These are phyloP conservation scores for Scaptomyza graminum DNA, from an alignment of 1,140 invertebrate genomes.

Conservation along the genomic window DNA sequence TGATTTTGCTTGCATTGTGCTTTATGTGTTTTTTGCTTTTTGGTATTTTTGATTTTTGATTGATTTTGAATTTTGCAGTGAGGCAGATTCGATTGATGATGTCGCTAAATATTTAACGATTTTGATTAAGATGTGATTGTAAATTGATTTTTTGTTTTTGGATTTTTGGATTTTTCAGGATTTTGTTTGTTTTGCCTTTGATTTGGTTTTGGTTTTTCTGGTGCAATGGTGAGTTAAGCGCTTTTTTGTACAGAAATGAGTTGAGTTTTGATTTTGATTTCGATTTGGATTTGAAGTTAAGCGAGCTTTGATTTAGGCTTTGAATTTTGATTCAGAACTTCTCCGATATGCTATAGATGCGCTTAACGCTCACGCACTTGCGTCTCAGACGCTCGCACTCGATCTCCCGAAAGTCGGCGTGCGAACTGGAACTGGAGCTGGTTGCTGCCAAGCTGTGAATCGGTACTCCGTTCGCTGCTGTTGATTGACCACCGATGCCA, in stretches of 20 bases:
- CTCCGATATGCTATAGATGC: constrained; percentile 83
- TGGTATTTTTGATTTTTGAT: constrained; percentile 22
- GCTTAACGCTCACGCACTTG: constrained; percentile 83
- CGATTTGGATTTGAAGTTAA: constrained; percentile 37
- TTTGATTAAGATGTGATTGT: constrained; percentile 41
- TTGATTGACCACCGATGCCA: constrained; percentile 46
- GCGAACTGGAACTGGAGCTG: constrained; percentile 56
- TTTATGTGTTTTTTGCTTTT: constrained; percentile 18
- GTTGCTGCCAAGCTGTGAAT: constrained; percentile 36
- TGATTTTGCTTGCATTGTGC: constrained; percentile 76
- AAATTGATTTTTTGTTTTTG: constrained; percentile 20
- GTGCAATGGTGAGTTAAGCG: constrained; percentile 57
- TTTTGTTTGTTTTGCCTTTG: constrained; percentile 1
- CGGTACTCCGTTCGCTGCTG: constrained; percentile 33
- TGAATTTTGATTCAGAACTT: constrained; percentile 75
- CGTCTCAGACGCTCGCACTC: constrained; percentile 81
- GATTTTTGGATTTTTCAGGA: constrained; percentile 33
- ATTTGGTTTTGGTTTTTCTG: constrained; percentile 4
- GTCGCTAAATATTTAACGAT: constrained; percentile 15
- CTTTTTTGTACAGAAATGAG: constrained; percentile 51
- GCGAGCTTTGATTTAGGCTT: constrained; percentile 9
- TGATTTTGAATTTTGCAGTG: constrained; percentile 32
- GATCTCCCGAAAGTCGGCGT: constrained; percentile 81
- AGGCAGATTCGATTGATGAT: constrained; percentile 56
- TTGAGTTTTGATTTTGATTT: constrained; percentile 39